Percentiles rank a stretch among this genome's conserved stretches.
phyloP scores from a whole-genome alignment of 2,797 vertebrate genomes.

The Ctenochaetus hawaiiensis region DNA sequence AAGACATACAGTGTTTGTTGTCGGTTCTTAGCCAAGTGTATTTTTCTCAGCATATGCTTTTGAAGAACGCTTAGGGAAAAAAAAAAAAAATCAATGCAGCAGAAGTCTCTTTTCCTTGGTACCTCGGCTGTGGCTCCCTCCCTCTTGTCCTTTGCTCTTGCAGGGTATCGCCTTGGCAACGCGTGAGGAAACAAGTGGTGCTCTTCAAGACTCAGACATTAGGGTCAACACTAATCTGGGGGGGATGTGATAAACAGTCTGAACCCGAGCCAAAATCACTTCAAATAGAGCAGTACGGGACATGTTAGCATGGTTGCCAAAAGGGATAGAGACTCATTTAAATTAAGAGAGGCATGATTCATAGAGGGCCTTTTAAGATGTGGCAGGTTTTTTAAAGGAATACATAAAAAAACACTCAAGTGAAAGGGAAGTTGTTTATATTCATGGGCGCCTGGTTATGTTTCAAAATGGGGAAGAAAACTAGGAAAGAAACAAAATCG shows the following conservation, averaged over 20 bases:
- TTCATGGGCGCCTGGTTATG: slow-evolving; percentile 1
- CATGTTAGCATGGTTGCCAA: slow-evolving; percentile 61
- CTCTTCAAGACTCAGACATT: slow-evolving; percentile 81
- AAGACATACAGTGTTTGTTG: slow-evolving; percentile 15
- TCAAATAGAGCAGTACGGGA: slow-evolving; percentile 73
- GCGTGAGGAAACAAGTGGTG: slow-evolving; percentile 78
- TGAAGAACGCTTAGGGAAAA: slow-evolving; percentile 46
- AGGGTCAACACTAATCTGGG: slow-evolving; percentile 84
- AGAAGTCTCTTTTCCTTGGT: slow-evolving; percentile 44
- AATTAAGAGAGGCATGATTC: slow-evolving; percentile 72
- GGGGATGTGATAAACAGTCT: slow-evolving; percentile 82
- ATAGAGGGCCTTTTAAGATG: slow-evolving; percentile 61
- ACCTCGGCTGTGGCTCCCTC: slow-evolving; percentile 44
- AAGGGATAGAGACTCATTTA: slow-evolving; percentile 67
- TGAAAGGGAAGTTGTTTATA: slow-evolving; percentile 34
- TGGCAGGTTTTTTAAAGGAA: slow-evolving; percentile 30
- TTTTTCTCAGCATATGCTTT: slow-evolving; percentile 37
- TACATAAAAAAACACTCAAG: slow-evolving; percentile 1
- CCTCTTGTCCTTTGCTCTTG: slow-evolving; percentile 76
- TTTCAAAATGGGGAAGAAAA: no score
- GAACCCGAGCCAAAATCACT: slow-evolving; percentile 80
- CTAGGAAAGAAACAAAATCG: no score
- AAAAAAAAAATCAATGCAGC: slow-evolving; percentile 41
- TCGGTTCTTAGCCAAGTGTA: slow-evolving; percentile 21
- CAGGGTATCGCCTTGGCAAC: slow-evolving; percentile 85